Percentiles rank a stretch among this genome's conserved stretches.
phyloP scores from a whole-genome alignment of 2,797 vertebrate species.

The Schizothorax lantsangensis region DNA sequence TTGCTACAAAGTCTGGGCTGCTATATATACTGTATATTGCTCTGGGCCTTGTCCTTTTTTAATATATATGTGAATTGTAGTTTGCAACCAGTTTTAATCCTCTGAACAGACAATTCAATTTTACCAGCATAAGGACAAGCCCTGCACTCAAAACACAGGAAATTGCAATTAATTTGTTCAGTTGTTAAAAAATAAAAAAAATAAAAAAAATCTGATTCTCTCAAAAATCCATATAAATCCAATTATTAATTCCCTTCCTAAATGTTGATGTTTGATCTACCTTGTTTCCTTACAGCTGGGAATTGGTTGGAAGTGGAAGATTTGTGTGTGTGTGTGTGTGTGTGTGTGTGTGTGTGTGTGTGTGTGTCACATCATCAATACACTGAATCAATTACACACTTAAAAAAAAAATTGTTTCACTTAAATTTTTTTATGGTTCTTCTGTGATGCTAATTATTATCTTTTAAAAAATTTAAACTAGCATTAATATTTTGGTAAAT shows the following conservation, averaged over 20 bases:
- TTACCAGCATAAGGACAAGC: background rate
- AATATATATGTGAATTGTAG: background rate
- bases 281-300: background rate
- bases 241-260: background rate
- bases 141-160: background rate
- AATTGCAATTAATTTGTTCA: background rate
- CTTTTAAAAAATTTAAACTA: too few relatives aligned
- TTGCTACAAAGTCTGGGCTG: background rate
- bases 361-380: background rate
- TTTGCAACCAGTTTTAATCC: slow-evolving; percentile 16
- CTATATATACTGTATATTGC: slow-evolving; percentile 9
- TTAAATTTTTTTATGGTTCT: too few relatives aligned
- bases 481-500: background rate
- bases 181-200: background rate
- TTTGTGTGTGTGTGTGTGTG: too few relatives aligned
- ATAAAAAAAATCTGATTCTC: background rate
- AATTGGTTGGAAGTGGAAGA: background rate
- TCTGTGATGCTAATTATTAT: too few relatives aligned
- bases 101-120: background rate
- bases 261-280: background rate
- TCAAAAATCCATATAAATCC: background rate
- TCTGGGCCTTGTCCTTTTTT: background rate
- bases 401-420: too few relatives aligned
- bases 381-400: background rate
- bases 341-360: too few relatives aligned